These are phyloP conservation scores for Talpa occidentalis DNA, from an alignment of 2,113 vertebrate species.

Conservation along the genomic window DNA sequence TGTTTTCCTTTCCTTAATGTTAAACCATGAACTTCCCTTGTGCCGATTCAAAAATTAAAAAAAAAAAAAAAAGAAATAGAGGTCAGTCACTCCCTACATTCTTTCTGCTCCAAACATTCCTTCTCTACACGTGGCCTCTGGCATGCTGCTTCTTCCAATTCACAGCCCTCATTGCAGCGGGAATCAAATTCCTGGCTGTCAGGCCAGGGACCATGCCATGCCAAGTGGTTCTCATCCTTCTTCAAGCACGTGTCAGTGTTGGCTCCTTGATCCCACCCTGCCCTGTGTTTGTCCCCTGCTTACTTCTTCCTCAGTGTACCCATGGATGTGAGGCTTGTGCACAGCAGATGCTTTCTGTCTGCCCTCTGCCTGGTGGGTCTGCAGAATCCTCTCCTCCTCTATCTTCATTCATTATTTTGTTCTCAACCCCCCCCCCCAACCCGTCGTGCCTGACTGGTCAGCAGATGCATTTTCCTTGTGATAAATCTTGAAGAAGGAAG, in stretches of 20 bases:
- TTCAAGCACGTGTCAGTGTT: background rate
- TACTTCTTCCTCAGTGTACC: background rate
- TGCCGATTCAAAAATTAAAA: background rate
- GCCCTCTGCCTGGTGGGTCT: background rate
- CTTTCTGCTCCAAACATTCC: background rate
- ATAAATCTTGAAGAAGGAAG: background rate
- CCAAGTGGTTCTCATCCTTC: background rate
- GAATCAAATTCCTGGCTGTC: background rate
- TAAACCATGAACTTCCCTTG: background rate
- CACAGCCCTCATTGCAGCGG: background rate
- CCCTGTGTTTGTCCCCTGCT: background rate
- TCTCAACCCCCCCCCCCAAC: background rate
- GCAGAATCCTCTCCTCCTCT: background rate
- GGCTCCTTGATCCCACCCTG: background rate
- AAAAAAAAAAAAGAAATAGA: background rate
- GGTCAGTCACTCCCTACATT: constrained; percentile 32
- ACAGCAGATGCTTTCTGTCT: background rate
- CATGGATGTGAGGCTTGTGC: background rate
- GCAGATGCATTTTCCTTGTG: background rate
- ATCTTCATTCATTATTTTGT: background rate
- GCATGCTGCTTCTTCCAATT: background rate
- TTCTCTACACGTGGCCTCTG: background rate
- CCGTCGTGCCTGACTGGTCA: background rate
- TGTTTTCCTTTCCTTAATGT: constrained; percentile 14
- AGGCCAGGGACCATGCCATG: background rate